A percentile compares a stretch with the other conserved stretches of the same genome.
These are phyloP conservation scores for Hippoglossus hippoglossus DNA, from an alignment of 2,797 vertebrate genomes.

Conservation along the genomic window DNA sequence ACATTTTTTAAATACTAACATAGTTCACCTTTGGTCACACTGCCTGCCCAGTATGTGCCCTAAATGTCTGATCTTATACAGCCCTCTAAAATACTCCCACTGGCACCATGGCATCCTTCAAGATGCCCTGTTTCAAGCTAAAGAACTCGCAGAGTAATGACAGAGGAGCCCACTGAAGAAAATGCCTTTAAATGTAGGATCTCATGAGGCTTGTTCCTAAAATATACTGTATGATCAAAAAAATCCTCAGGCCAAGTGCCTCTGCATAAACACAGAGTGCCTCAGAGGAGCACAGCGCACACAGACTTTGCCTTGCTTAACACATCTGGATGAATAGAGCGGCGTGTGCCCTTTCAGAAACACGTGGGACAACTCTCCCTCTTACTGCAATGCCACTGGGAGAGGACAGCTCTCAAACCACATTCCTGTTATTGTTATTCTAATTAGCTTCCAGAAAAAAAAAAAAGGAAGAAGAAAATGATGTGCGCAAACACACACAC, in stretches of 20 bases:
- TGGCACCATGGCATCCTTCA: conserved; percentile 25
- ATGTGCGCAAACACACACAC: conserved; percentile 46
- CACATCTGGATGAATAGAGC: conserved; percentile 85
- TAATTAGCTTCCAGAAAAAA: conserved; percentile 80
- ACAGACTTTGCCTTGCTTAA: conserved; percentile 73
- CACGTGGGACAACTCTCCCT: conserved; percentile 73
- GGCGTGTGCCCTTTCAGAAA: conserved; percentile 80
- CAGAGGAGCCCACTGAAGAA: conserved; percentile 50
- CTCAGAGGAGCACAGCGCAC: conserved; percentile 62
- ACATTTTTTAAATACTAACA: background rate
- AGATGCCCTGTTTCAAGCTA: conserved; percentile 37
- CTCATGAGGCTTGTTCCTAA: conserved; percentile 55
- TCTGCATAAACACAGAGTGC: conserved; percentile 65
- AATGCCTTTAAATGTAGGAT: conserved; percentile 47
- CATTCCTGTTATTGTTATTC: conserved; percentile 87
- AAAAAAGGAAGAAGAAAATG: conserved; percentile 40
- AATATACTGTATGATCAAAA: conserved; percentile 64
- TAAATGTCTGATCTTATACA: conserved; percentile 36
- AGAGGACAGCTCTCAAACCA: conserved; percentile 72
- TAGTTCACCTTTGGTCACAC: background rate
- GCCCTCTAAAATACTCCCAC: conserved; percentile 18
- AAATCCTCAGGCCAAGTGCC: conserved; percentile 50
- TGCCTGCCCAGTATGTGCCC: conserved; percentile 5
- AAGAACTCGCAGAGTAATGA: conserved; percentile 48
- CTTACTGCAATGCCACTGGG: conserved; percentile 72